Percentiles rank a stretch among this genome's conserved stretches.
These are phyloP conservation scores for Urocitellus parryii DNA, from an alignment of 2,113 vertebrate genomes.

Conservation along the genomic window DNA sequence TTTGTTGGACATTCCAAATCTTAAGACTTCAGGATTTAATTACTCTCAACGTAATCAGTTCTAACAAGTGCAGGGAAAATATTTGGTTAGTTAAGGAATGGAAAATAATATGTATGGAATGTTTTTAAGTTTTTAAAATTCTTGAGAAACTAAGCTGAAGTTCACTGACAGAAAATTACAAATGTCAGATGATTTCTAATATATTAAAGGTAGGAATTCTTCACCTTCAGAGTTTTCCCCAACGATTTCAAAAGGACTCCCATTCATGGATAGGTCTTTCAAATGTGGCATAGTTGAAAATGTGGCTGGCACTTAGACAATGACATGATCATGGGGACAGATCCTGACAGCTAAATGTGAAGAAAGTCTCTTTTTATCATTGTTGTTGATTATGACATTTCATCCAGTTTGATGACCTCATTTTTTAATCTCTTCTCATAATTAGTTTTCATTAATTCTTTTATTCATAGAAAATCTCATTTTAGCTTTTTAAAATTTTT, in stretches of 20 bases:
- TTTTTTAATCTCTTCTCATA: not conserved
- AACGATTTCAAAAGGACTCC: constrained; percentile 1
- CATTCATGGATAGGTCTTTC: not conserved
- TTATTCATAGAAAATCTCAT: not conserved
- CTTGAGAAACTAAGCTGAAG: not conserved
- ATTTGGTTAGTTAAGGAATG: not conserved
- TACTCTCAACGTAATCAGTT: constrained; percentile 16
- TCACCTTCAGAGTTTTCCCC: not conserved
- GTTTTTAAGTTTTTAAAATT: not conserved
- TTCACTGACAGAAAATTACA: not conserved
- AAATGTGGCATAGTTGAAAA: not conserved
- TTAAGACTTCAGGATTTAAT: not conserved
- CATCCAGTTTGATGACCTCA: not conserved
- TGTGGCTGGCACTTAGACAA: not conserved
- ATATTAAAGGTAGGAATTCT: not conserved
- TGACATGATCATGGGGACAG: not conserved
- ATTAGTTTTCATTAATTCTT: not conserved
- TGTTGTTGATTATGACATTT: not conserved
- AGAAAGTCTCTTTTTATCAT: not conserved
- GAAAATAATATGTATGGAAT: not conserved
- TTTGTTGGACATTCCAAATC: not conserved
- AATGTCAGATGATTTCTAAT: not conserved
- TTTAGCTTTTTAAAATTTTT: not conserved
- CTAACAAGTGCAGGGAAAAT: not conserved
- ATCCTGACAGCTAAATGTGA: not conserved